Evolutionary conservation across 2,113 vertebrate genomes (phyloP), one percentile per base, ranked within the genome.

Genomic region (Sinocyclocheilus grahami): DNA sequence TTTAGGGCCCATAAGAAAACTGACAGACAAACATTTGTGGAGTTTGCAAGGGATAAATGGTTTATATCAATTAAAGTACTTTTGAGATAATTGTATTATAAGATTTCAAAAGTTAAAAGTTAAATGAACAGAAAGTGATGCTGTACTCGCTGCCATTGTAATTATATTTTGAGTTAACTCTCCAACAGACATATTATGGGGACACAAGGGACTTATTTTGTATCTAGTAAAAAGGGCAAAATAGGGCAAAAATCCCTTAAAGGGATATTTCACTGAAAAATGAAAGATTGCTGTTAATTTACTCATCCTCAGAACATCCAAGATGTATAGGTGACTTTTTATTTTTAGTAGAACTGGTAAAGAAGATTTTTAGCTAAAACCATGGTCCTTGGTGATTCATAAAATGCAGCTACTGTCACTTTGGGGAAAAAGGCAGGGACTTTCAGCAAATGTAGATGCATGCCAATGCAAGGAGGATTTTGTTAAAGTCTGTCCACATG

Each of bases 401-500:
- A 62, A 62, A 62, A 62, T 62, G 58, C 20, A n/a, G 55, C 55
- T 58, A 58, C 55, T 58, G 55, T 58, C 55, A 20, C 55, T 58
- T 20, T 58, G 18, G 5, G 20, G 16, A 2, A 6, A 20, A n/a
- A 53, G 18, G 62, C 22, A 60, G 60, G 30, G 48, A n/a, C 48
- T n/a, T 33, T 58, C 16, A 46, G 75, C 46, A 39, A 79, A 77
- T 33, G 14, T 16, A 22, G 33, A 22, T 39, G 39, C 1, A 7
- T n/a, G 82, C 86, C 65, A 87, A 60, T 48, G 48, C 42, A 65
- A 69, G 67, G 48, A 33, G 55, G 37, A 27, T 62, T 65, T 77
- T 33, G 86, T 79, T 74, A 51, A 42, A 86, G 85, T 88, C 71
- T 24, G 42, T 78, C 85, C 82, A 60, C 62, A 53, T 78, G 86